Conservation (phyloP, 2,888 invertebrate species). For the Clanis bilineata region DNA sequence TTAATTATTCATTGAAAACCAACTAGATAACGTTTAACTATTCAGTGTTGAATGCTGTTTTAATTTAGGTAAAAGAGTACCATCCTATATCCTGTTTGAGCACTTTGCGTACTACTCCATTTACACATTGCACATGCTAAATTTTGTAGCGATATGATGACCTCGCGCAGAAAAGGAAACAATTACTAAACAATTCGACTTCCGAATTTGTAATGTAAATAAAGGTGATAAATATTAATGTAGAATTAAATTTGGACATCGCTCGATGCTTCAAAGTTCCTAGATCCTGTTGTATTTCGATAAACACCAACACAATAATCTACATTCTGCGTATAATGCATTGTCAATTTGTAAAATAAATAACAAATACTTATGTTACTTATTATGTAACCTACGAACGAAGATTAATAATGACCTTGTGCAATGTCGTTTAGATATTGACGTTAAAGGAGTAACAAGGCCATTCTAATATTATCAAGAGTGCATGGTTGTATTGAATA, state of each 20-base stretch:
- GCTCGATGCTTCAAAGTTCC: neutral
- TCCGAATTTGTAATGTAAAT: neutral
- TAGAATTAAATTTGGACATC: neutral
- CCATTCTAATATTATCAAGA: constrained; percentile 36
- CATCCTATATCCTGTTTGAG: too few relatives aligned
- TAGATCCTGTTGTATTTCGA: neutral
- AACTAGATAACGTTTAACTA: too few relatives aligned
- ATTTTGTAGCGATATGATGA: neutral
- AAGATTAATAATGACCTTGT: constrained; percentile 58
- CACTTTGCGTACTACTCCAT: neutral
- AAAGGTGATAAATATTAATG: neutral
- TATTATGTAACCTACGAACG: constrained; percentile 24
- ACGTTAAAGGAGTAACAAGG: constrained; percentile 60
- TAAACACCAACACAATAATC: neutral
- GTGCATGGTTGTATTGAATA: constrained; percentile 3
- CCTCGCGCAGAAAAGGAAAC: neutral
- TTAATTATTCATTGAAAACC: too few relatives aligned
- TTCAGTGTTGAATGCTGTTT: neutral
- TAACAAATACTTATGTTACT: constrained; percentile 19
- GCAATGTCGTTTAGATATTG: constrained; percentile 58
- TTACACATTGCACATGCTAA: neutral
- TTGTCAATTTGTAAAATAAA: constrained; percentile 11
- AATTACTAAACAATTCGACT: neutral
- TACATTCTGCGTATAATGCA: constrained; percentile 1
- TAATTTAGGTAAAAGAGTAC: too few relatives aligned